Evolutionary conservation across 1,140 invertebrate genomes (phyloP).

Genomic region (Sitophilus oryzae): DNA sequence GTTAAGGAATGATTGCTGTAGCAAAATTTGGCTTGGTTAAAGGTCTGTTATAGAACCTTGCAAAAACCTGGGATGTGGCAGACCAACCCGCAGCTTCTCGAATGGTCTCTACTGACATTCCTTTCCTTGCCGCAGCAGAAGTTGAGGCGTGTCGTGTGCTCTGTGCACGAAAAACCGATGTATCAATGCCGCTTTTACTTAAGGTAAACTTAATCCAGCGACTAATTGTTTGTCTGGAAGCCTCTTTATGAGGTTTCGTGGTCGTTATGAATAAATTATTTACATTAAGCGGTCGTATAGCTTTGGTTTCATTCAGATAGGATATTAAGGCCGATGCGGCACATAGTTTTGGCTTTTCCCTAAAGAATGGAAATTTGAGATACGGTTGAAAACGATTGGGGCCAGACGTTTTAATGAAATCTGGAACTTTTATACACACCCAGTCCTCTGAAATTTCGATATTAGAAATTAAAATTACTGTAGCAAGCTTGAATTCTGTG

Average conservation of each 20-base stretch:
- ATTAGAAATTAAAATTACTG: no score
- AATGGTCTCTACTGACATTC: constrained; percentile 27
- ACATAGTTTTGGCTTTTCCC: no score
- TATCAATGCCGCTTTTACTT: constrained; percentile 19
- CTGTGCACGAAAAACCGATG: constrained; percentile 19
- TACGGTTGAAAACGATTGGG: no score
- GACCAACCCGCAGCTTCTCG: constrained; percentile 31
- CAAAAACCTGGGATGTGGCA: constrained; percentile 29
- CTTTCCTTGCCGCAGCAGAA: constrained; percentile 25
- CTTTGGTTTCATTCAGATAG: constrained; percentile 4
- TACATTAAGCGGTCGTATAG: not conserved
- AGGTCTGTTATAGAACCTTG: constrained; percentile 33
- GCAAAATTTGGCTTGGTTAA: constrained; percentile 36
- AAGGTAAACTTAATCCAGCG: constrained; percentile 25
- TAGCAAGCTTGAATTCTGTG: no score
- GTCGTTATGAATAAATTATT: constrained; percentile 11
- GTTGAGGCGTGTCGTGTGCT: constrained; percentile 29
- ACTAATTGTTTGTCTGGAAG: constrained; percentile 24
- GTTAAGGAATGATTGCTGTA: no score
- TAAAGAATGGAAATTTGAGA: no score
- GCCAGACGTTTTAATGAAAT: no score
- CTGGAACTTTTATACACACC: no score
- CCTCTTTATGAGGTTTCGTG: constrained; percentile 24
- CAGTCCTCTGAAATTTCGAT: no score
- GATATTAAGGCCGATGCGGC: no score